Evolutionary conservation across 2,113 vertebrate species (phyloP), one percentile per base, ranked within the genome.

Genomic region (Brachyistius frenatus): DNA sequence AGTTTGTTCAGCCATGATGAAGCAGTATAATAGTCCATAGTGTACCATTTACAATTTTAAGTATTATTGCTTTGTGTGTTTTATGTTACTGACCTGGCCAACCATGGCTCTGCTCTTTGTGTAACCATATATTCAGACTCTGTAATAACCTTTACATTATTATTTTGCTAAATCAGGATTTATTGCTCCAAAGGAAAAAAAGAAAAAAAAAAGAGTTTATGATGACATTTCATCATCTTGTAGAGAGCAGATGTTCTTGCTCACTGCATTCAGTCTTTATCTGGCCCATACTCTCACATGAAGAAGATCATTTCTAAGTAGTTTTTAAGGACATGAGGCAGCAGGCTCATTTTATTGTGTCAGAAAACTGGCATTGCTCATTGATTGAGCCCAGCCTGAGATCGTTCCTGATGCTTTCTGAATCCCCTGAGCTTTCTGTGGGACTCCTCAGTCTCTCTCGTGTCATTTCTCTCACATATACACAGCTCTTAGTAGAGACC

Each of bases 311-410:
- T 96, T 95, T 95, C 94, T 94, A 94, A 96, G 94, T 93, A 95
- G 94, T 94, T 96, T 95, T 92, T 88, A 92, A 92, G 94, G 94
- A 95, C 96, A 95, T 91, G 93, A 96, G 94, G 94, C 94, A 94
- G 95, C 93, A 89, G 92, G 88, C 88, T 91, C 92, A 93, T 96
- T 91, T 96, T 94, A 95, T 95, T 94, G 95, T 94, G 92, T 92
- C 93, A 83, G 92, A 94, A 87, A 95, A 95, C 93, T 92, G 94
- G 94, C 92, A 93, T 93, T 92, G 80, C 61, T 86, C 94, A 96
- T 96, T 95, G 96, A 96, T 96, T 95, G 93, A 92, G 94, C 94
- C 94, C 93, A 94, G 94, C 95, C 94, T 93, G 94, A 96, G 94
- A 94, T 94, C 93, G 95, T 90, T 93, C 62, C 68, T 66, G 94